Evolutionary conservation across 2,113 vertebrate genomes (phyloP), one percentile per base, ranked within the genome.

Genomic region (Chlorodrepanis virens): DNA sequence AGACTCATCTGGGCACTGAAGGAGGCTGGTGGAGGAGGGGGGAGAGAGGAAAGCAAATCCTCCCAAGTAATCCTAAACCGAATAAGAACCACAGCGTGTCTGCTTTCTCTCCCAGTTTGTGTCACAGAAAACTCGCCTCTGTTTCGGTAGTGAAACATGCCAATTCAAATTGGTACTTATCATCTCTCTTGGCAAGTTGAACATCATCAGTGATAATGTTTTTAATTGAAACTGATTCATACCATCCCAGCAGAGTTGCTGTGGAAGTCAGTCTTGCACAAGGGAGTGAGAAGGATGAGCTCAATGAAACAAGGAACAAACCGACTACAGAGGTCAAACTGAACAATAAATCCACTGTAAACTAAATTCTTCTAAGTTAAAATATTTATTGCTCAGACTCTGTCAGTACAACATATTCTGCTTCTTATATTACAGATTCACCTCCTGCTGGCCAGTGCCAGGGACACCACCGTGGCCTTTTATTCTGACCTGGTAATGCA

Each of bases 151-250:
- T 49, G 94, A 93, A 93, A 74, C 44, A 63, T 64, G 50, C 25
- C 2, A 5, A 52, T 92, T 90, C 76, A 92, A 92, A 89, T 68
- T 81, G 94, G 52, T 78, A 60, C 28, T 95, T 92, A 71, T 54
- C 2, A 2, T 77, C 45, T 86, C 61, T 93, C 70, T 88, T 88
- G 79, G 85, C 82, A 84, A 95, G 68, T 49, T 74, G 63, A 90
- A 67, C 84, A 61, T 61, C 85, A 86, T 93, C 90, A 88, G 23
- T 86, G 42, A 50, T 77, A 81, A 88, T 74, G 63, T 42, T 93
- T 96, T 92, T 94, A 96, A 96, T 92, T 96, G 94, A 90, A 95
- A 93, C 63, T 65, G 85, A 95, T 86, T 83, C 50, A 86, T 72
- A 69, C 1, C 2, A 39, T 76, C 85, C 71, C 88, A 93, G 42